Base-by-base conservation (phyloP, 2,113 vertebrate species). In the Triplophysa dalaica region DNA sequence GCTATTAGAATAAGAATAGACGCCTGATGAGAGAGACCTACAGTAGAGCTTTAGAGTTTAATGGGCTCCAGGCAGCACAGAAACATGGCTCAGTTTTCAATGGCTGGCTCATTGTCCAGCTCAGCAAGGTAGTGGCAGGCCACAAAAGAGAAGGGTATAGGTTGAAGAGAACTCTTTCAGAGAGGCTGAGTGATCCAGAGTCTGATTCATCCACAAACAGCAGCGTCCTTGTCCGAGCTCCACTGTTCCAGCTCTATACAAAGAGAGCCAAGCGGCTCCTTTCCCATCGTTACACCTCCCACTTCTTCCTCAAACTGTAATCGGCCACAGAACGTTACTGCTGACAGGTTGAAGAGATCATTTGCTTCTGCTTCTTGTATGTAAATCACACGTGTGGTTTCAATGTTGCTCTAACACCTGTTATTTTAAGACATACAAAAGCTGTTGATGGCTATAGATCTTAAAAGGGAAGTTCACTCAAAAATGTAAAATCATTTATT, bases 1-100 rank as follows among this genome's bases (percentile, higher is more conserved):
- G 50, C 60, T 19, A 81, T 86, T 85, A 81, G 61, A 84, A 89
- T 86, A 26, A 86, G 78, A 87, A 87, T 83, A 69, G 54, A 33
- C 50, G 70, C 79, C 75, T 81, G 70, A 78, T 84, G 82, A 79
- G 82, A 78, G 78, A 73, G 79, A 19, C 62, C 82, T 83, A 86
- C 82, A 81, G 84, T 81, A 81, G 70, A 67, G 82, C 84, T 85
- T 79, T 78, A 67, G 75, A 66, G 72, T 22, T 83, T 81, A 86
- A 86, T 83, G 67, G 84, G 79, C 82, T 81, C 72, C 54, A 26
- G 84, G 79, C 82, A 73, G 70, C 63, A 41, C 43, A 72, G 72
- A 77, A 75, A 74, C 81, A 83, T 43, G 67, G 62, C 79, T 85
- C 75, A 83, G 84, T 73, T 81, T 79, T 77, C 84, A 79, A 26